Base-by-base conservation (phyloP, 37 sponge, comb jelly and placozoan genomes). In the Halisarca cf. caerulea region DNA sequence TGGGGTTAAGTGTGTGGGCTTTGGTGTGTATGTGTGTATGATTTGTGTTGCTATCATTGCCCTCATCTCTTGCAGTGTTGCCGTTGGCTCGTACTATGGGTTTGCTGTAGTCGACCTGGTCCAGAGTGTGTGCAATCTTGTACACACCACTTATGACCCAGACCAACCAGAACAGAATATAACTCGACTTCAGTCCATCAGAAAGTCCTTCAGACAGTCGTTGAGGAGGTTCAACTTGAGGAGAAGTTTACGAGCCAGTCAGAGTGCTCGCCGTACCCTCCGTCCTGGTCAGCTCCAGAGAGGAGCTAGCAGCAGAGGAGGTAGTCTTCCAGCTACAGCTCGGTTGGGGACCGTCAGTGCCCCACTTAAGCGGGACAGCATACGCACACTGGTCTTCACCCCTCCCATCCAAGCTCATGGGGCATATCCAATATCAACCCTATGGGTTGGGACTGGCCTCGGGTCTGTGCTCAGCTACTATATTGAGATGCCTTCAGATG, bases 141-240 rank as follows among this genome's bases (percentile, higher is more conserved):
- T 89, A 21, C 73, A 81, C 32, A 89, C 72, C 64, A 95, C 95
- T 0, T 89, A 59, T 43, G 87, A 86, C 81, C 82, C 58, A 54
- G 66, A 62, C 43, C 42, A 37, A 39, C 44, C 80, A 15, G 86
- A 85, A 36, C 79, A 55, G 0, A 74, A 44, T 37, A 33, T 44
- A 18, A 36, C 58, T 33, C 93, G 95, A 17, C 81, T 92, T 75
- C 95, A 95, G 82, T 90, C 90, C 35, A 89, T 95, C 34, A 83
- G 95, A 0, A 86, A 84, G 39, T 95, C 95, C 0, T 95, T 95
- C 60, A 84, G 95, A 20, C 94, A 93, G 70, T 90, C 91, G 11
- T 51, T 93, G 41, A 83, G 87, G 60, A 73, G 94, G 40, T 41
- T 93, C 28, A 90, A 90, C 54, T 59, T 93, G 33, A 71, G 93